Conservation (phyloP, 2,888 invertebrate species). For the Amphipoea lucens region DNA sequence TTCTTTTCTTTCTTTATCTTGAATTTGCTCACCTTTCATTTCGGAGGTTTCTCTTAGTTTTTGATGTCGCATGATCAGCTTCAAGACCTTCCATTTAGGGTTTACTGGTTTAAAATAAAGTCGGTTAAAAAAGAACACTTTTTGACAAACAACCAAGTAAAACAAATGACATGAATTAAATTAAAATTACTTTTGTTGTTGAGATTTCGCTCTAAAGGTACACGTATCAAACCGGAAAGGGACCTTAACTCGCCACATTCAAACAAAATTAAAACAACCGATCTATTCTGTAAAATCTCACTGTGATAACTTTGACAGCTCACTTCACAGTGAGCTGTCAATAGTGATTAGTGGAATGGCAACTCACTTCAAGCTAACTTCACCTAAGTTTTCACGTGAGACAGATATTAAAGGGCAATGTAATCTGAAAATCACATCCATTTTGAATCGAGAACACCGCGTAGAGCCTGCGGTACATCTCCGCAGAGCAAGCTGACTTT, state of each 20-base stretch:
- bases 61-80: neutral
- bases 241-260: neutral
- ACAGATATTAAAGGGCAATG: neutral
- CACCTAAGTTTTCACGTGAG: too few relatives aligned
- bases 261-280: neutral
- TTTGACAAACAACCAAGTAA: neutral
- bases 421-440: neutral
- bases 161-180: neutral
- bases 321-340: too few relatives aligned
- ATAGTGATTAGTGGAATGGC: too few relatives aligned
- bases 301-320: too few relatives aligned
- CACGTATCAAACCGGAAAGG: too few relatives aligned
- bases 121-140: neutral
- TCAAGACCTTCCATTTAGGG: neutral
- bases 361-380: too few relatives aligned
- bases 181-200: neutral
- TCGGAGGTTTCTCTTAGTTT: neutral
- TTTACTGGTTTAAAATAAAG: neutral
- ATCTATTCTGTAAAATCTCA: neutral
- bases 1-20: neutral
- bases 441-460: constrained; percentile 61
- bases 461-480: constrained; percentile 62
- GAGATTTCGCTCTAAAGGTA: neutral
- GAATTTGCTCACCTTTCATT: neutral
- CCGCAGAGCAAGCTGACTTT: constrained; percentile 66